phyloP scores from a whole-genome alignment of 2,888 invertebrate genomes.

The Alentia gelatinosa region DNA sequence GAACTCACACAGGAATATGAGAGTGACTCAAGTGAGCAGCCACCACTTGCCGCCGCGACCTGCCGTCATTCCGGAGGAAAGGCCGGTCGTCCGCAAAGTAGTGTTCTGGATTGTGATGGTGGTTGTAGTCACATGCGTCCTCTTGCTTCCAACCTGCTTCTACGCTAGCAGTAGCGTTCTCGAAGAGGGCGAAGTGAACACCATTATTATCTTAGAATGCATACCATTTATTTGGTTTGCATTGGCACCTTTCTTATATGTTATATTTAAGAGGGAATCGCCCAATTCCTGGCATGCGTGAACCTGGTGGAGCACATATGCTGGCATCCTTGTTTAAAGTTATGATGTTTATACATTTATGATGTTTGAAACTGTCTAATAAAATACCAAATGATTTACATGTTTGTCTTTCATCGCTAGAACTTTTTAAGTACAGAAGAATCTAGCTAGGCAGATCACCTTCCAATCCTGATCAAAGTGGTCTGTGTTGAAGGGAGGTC shows the following conservation, averaged over 20 bases:
- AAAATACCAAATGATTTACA: too few species aligned
- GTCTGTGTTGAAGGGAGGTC: too few species aligned
- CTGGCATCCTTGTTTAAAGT: too few species aligned
- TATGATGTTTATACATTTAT: too few species aligned
- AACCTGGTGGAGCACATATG: too few species aligned
- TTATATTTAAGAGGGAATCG: background rate
- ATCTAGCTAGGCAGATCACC: too few species aligned
- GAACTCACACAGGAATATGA: background rate
- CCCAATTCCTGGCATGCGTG: background rate
- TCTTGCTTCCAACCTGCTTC: background rate
- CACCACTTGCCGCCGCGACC: background rate
- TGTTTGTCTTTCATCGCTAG: too few species aligned
- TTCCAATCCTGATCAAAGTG: too few species aligned
- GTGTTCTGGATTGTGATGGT: background rate
- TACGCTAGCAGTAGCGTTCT: background rate
- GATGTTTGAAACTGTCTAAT: too few species aligned
- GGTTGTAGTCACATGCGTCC: background rate
- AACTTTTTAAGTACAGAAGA: too few species aligned
- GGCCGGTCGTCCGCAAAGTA: background rate
- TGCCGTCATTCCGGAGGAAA: background rate
- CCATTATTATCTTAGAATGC: background rate
- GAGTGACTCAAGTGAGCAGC: background rate
- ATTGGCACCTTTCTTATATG: background rate
- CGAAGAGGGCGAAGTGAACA: background rate
- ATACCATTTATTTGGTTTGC: constrained; percentile 20